These are phyloP conservation scores for Vidua macroura DNA, from an alignment of 2,113 vertebrate genomes.

Conservation along the genomic window DNA sequence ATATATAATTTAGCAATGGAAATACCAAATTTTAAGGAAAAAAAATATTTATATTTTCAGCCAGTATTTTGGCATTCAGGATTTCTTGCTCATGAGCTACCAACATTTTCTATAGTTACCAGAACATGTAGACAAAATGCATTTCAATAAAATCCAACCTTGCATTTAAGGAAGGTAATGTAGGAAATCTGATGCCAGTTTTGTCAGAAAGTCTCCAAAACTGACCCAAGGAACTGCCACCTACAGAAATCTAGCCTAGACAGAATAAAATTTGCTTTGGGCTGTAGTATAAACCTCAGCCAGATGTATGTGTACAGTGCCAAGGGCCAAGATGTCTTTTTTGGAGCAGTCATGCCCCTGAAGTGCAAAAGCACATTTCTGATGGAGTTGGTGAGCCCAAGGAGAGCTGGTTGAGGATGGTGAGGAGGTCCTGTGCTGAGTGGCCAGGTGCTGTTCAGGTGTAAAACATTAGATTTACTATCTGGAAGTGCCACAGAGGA, in stretches of 20 bases:
- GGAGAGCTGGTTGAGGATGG: not conserved
- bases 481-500: not conserved
- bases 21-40: not conserved
- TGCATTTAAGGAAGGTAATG: not conserved
- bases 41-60: not conserved
- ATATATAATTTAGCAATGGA: not conserved
- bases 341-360: not conserved
- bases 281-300: not conserved
- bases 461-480: not conserved
- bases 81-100: not conserved
- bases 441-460: not conserved
- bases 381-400: not conserved
- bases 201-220: not conserved
- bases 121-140: not conserved
- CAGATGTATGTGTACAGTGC: accelerated
- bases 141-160: not conserved
- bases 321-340: not conserved
- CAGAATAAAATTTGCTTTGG: not conserved
- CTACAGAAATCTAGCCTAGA: not conserved
- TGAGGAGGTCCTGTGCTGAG: not conserved
- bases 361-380: not conserved
- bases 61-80: not conserved
- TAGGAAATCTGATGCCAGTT: not conserved
- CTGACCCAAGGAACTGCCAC: not conserved
- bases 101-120: not conserved